Conservation (phyloP, 2,888 invertebrate genomes). For the Pristionchus arcanus region DNA sequence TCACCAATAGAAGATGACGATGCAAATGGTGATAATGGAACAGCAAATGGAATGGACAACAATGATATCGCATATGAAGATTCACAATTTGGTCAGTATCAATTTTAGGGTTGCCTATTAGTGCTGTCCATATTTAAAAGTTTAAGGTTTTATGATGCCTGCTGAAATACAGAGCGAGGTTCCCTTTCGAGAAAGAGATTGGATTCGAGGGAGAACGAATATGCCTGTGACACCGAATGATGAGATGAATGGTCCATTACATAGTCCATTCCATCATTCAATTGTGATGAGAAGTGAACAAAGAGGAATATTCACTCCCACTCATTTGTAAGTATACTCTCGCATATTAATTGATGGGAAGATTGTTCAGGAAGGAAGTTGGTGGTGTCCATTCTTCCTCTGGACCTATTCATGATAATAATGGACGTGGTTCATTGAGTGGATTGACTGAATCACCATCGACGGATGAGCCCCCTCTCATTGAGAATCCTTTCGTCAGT, state of each 20-base stretch:
- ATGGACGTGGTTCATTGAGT: background rate
- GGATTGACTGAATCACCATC: background rate
- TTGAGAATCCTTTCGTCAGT: constrained; percentile 26
- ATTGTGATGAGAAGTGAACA: background rate
- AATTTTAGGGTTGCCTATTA: background rate
- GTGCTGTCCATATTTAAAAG: too few species aligned
- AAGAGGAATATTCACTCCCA: background rate
- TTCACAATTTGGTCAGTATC: background rate
- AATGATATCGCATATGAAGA: background rate
- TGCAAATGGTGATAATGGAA: background rate
- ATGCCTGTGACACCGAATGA: background rate
- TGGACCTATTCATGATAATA: background rate
- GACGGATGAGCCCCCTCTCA: background rate
- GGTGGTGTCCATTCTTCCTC: background rate
- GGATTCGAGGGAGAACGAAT: background rate
- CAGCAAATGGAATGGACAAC: background rate
- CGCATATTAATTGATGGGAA: background rate
- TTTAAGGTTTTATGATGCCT: constrained; percentile 9
- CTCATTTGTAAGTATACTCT: background rate
- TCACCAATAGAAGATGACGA: background rate
- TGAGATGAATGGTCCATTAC: background rate
- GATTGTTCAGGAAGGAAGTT: background rate
- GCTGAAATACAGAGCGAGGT: background rate
- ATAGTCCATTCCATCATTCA: background rate
- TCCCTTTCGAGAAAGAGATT: constrained; percentile 1